A percentile compares a stretch with the other conserved stretches of the same genome.
Conservation (phyloP, 2,888 invertebrate genomes). For the Polydesmus complanatus region DNA sequence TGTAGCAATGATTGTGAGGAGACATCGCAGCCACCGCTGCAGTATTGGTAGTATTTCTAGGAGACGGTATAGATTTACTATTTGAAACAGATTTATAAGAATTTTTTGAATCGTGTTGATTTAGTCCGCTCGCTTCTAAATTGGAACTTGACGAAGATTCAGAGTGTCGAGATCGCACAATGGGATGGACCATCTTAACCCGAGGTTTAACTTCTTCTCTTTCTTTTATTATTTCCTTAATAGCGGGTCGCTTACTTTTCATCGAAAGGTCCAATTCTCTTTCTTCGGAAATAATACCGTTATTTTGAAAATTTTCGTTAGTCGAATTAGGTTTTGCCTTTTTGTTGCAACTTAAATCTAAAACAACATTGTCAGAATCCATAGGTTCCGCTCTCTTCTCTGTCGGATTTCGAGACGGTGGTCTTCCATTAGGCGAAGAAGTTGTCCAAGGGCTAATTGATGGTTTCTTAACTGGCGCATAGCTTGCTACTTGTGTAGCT, state of each 20-base stretch:
- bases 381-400: background rate
- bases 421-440: background rate
- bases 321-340: background rate
- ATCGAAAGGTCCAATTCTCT: background rate
- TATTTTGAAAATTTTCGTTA: background rate
- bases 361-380: background rate
- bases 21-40: background rate
- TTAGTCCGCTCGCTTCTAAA: background rate
- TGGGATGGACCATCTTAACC: background rate
- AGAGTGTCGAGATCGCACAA: background rate
- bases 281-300: background rate
- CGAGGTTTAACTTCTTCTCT: too few relatives aligned
- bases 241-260: background rate
- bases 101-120: background rate
- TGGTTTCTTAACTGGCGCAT: background rate
- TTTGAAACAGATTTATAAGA: background rate
- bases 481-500: too few relatives aligned
- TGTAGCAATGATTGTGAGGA: background rate
- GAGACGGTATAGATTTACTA: background rate
- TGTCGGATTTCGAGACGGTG: background rate
- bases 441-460: background rate
- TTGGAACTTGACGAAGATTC: background rate
- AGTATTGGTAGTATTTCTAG: background rate
- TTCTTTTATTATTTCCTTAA: background rate
- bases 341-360: constrained; percentile 9